Evolutionary conservation across 2,888 invertebrate genomes (phyloP).

Genomic region (Drosophila cognata): DNA sequence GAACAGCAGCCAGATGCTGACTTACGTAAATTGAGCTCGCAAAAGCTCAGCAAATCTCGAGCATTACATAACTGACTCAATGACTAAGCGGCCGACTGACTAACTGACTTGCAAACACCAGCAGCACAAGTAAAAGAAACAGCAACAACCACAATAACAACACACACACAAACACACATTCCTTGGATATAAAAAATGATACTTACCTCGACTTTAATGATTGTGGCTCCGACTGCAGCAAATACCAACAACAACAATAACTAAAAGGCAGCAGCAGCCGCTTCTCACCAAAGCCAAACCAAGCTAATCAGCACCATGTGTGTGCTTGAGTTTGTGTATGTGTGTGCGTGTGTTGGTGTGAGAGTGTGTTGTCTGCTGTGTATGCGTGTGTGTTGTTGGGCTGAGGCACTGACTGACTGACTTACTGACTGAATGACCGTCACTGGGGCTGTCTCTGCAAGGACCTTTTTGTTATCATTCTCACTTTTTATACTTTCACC

Average conservation of each 20-base stretch:
- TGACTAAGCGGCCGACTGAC: conserved; percentile 59
- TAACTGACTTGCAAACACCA: conserved; percentile 68
- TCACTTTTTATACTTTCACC: conserved; percentile 81
- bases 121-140: conserved; percentile 26
- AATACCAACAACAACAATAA: conserved; percentile 27
- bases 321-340: conserved; percentile 25
- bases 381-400: conserved; percentile 36
- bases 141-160: conserved; percentile 13
- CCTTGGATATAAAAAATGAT: conserved; percentile 72
- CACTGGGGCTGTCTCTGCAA: conserved; percentile 62
- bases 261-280: conserved; percentile 21
- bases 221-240: conserved; percentile 65
- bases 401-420: conserved; percentile 31
- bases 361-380: not conserved
- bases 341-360: not conserved
- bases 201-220: conserved; percentile 78
- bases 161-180: conserved; percentile 30
- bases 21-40: conserved; percentile 69
- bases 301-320: conserved; percentile 71
- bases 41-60: conserved; percentile 73
- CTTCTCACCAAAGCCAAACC: conserved; percentile 54
- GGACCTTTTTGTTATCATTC: conserved; percentile 78
- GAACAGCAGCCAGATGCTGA: conserved; percentile 48
- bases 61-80: conserved; percentile 70
- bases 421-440: conserved; percentile 45